Conservation (phyloP, 2,888 invertebrate genomes). For the Hyposoter didymator region DNA sequence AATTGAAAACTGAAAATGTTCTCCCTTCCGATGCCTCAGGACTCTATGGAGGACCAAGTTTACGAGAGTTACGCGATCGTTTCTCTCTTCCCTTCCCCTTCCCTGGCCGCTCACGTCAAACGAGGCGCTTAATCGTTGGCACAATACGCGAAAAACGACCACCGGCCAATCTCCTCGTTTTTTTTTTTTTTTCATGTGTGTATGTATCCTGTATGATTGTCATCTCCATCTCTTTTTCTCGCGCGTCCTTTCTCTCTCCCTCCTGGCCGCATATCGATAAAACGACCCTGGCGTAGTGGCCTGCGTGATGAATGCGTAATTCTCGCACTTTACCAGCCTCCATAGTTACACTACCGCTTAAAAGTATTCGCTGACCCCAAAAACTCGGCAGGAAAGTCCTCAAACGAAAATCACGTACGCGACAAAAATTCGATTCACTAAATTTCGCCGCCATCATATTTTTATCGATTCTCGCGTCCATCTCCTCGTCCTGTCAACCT, state of each 20-base stretch:
- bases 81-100: constrained; percentile 33
- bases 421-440: neutral
- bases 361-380: neutral
- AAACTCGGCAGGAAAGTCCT: neutral
- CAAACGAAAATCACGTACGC: neutral
- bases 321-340: constrained; percentile 65
- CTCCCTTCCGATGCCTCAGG: constrained; percentile 42
- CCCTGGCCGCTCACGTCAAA: constrained; percentile 59
- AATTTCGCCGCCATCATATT: neutral
- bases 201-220: constrained; percentile 37
- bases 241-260: constrained; percentile 45
- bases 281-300: constrained; percentile 70
- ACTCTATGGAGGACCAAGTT: constrained; percentile 63
- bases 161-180: constrained; percentile 68
- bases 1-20: constrained; percentile 56
- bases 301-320: constrained; percentile 79
- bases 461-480: neutral
- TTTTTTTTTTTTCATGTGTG: constrained; percentile 5
- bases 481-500: neutral
- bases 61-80: constrained; percentile 66
- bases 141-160: constrained; percentile 74
- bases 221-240: constrained; percentile 51
- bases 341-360: constrained; percentile 15
- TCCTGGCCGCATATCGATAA: constrained; percentile 75
- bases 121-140: constrained; percentile 78